Conservation (phyloP, 1,140 invertebrate species). For the Danaus plexippus region DNA sequence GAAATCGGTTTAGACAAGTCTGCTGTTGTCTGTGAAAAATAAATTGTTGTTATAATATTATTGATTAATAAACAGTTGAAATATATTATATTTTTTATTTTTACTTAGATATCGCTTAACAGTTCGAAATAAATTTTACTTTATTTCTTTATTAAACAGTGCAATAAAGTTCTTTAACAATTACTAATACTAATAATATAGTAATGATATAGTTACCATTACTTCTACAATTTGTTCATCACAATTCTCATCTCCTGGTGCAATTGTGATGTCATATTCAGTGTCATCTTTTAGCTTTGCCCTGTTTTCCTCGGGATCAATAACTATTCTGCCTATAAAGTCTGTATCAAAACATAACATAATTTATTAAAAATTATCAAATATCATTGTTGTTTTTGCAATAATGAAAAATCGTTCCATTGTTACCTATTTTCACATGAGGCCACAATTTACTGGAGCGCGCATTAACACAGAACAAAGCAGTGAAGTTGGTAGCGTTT, state of each 20-base stretch:
- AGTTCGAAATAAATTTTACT: too few relatives aligned
- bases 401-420: too few relatives aligned
- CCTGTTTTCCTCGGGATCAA: slow-evolving; percentile 45
- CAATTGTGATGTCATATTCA: slow-evolving; percentile 30
- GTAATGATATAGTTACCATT: slow-evolving; percentile 24
- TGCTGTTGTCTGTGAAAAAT: slow-evolving; percentile 44
- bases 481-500: slow-evolving; percentile 66
- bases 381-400: slow-evolving; percentile 3
- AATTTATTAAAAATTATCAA: slow-evolving; percentile 6
- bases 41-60: slow-evolving; percentile 1
- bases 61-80: slow-evolving; percentile 1
- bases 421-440: slow-evolving; percentile 30
- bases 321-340: slow-evolving; percentile 33
- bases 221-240: slow-evolving; percentile 46
- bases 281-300: slow-evolving; percentile 37
- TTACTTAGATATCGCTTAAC: background rate
- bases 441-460: slow-evolving; percentile 24
- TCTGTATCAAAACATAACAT: slow-evolving; percentile 28
- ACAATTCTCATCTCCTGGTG: slow-evolving; percentile 38
- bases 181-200: too few relatives aligned
- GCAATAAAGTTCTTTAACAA: too few relatives aligned
- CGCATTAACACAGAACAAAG: slow-evolving; percentile 58
- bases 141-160: too few relatives aligned
- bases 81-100: slow-evolving; percentile 1
- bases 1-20: slow-evolving; percentile 55